Evolutionary conservation across 2,888 invertebrate genomes (phyloP).

Genomic region (Eupithecia subumbrata): DNA sequence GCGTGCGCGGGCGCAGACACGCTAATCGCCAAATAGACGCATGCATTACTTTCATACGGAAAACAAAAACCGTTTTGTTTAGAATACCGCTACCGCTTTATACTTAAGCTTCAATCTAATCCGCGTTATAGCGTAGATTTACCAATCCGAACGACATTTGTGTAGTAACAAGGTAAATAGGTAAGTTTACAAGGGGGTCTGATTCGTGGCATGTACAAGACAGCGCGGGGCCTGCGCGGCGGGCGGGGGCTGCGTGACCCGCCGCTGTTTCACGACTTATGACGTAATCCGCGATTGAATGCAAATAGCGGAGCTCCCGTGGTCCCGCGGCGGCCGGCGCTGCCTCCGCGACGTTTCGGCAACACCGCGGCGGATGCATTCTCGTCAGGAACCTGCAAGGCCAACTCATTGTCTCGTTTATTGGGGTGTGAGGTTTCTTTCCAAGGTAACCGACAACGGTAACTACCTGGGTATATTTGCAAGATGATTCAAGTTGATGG

Average conservation of each 20-base stretch:
- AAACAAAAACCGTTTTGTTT: background rate
- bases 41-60: constrained; percentile 13
- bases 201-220: constrained; percentile 8
- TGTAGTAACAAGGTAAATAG: background rate
- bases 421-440: constrained; percentile 24
- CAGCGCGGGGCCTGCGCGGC: constrained; percentile 1
- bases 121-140: too few species aligned
- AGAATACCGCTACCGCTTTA: too few species aligned
- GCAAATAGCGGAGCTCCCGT: constrained; percentile 36
- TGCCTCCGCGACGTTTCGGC: constrained; percentile 20
- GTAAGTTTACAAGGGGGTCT: background rate
- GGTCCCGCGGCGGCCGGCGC: constrained; percentile 24
- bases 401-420: constrained; percentile 16
- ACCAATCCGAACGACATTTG: background rate
- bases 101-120: too few species aligned
- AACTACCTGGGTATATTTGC: background rate
- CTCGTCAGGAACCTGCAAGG: constrained; percentile 37
- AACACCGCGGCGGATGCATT: constrained; percentile 35
- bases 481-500: background rate
- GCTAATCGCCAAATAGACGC: constrained; percentile 20
- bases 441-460: background rate
- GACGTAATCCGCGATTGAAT: constrained; percentile 40
- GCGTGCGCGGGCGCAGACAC: constrained; percentile 21
- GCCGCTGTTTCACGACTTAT: constrained; percentile 29
- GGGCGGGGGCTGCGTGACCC: constrained; percentile 21